A percentile compares a stretch with the other conserved stretches of the same genome.
Evolutionary conservation across 2,113 vertebrate species (phyloP).

Genomic region (Carassius carassius): DNA sequence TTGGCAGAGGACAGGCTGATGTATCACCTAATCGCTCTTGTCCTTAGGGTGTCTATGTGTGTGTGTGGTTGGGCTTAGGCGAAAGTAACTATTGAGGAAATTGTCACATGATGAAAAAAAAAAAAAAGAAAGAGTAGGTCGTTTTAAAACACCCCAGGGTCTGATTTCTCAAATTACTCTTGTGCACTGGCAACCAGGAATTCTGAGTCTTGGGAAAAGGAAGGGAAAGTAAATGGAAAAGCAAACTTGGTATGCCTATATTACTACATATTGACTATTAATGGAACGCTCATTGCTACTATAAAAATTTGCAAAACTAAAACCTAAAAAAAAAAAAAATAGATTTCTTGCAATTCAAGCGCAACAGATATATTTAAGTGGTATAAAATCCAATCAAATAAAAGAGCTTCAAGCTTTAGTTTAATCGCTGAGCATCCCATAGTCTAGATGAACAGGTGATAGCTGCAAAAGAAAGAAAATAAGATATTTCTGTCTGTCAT

Average conservation of each 20-base stretch:
- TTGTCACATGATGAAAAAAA: not conserved
- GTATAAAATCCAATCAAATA: not conserved
- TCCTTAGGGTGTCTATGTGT: conserved; percentile 31
- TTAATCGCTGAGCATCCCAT: not conserved
- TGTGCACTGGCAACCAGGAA: conserved; percentile 47
- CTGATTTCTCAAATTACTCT: conserved; percentile 65
- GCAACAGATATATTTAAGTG: not conserved
- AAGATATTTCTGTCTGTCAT: not conserved
- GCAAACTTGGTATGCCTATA: not conserved
- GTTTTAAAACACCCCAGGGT: conserved; percentile 58
- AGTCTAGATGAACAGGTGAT: not conserved
- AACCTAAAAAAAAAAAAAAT: no score
- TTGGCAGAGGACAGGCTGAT: conserved; percentile 38
- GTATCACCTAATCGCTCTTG: conserved; percentile 46
- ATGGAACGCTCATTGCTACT: not conserved
- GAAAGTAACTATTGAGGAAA: conserved; percentile 33
- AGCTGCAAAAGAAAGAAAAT: not conserved
- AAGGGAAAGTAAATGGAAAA: not conserved
- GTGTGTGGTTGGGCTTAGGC: conserved; percentile 17
- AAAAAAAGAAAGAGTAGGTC: not conserved
- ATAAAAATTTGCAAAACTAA: not conserved
- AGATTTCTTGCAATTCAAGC: not conserved
- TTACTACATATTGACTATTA: not conserved
- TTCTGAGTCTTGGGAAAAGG: not conserved
- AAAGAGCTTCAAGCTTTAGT: not conserved